These are phyloP conservation scores for Rhamnusium bicolor DNA, from an alignment of 2,888 invertebrate genomes.

Conservation along the genomic window DNA sequence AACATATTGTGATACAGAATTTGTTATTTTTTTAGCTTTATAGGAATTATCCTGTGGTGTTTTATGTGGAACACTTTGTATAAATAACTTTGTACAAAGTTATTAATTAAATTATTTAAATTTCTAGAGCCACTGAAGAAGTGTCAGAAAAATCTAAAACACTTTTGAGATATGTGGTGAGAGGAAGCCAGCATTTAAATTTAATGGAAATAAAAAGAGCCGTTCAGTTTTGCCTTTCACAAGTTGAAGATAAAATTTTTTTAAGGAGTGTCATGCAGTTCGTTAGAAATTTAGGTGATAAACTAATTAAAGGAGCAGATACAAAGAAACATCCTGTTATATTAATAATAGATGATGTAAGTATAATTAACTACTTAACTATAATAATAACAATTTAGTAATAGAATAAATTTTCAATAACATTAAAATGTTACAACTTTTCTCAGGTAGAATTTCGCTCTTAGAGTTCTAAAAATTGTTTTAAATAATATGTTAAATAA, in stretches of 20 bases:
- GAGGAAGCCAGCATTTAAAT: slow-evolving; percentile 66
- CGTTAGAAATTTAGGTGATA: slow-evolving; percentile 69
- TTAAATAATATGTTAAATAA: too few relatives aligned
- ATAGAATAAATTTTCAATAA: too few relatives aligned
- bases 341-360: slow-evolving; percentile 81
- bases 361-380: slow-evolving; percentile 24
- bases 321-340: slow-evolving; percentile 75
- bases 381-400: too few relatives aligned
- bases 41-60: too few relatives aligned
- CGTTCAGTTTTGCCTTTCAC: slow-evolving; percentile 66
- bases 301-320: slow-evolving; percentile 69
- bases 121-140: slow-evolving; percentile 39
- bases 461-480: too few relatives aligned
- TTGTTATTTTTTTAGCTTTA: too few relatives aligned
- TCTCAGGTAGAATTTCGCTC: too few relatives aligned
- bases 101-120: slow-evolving; percentile 10
- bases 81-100: too few relatives aligned
- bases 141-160: slow-evolving; percentile 63
- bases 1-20: too few relatives aligned
- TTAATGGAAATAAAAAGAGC: slow-evolving; percentile 69
- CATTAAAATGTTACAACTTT: too few relatives aligned
- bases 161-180: slow-evolving; percentile 70
- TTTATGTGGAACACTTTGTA: too few relatives aligned
- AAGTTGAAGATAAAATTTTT: slow-evolving; percentile 67
- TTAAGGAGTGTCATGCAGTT: slow-evolving; percentile 69